Evolutionary conservation across 2,797 vertebrate genomes (phyloP), one percentile per base, ranked within the genome.

Genomic region (Aviceda leuphotes): DNA sequence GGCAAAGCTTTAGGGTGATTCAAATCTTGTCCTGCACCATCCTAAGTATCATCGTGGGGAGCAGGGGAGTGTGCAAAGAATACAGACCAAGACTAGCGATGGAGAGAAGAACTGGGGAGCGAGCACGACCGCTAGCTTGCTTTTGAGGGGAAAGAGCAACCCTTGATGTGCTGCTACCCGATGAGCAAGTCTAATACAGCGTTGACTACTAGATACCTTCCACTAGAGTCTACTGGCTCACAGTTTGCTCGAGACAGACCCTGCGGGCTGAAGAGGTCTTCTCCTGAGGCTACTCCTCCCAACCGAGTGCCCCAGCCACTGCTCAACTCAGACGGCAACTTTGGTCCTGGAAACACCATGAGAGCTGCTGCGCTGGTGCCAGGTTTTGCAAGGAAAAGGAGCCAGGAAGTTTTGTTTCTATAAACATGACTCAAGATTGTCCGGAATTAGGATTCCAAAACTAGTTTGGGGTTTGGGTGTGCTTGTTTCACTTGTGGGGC

Each of bases 251-350:
- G 37, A 35, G 41, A 43, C 16, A 65, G 31, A 46, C n/a, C 21
- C 16, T 13, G 16, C 79, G 21, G 6, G 24, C 12, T 67, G 31
- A 44, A 44, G 49, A 85, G 46, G 16, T 25, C 52, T 72, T 62
- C 52, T 82, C 11, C 43, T 24, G 47, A 73, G 50, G 43, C 49
- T 73, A 43, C 11, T 77, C 12, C 22, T 72, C 58, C 37, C 44
- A 44, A 9, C 20, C 0, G 2, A 63, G 20, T 1, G 7, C 6
- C 28, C 9, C 18, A 4, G 21, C 7, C 20, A 20, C 25, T 10
- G 44, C 28, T 71, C 52, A 67, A 26, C 37, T 71, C n/a, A 17
- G 24, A 46, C 0, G 4, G 44, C n/a, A 87, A 2, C 28, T 24
- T 67, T 26, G 12, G 44, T 44, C 41, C 41, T 49, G 49, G 6